Percentiles rank a stretch among this genome's conserved stretches.
phyloP scores from a whole-genome alignment of 2,113 vertebrate genomes.

The Dissostichus mawsoni region DNA sequence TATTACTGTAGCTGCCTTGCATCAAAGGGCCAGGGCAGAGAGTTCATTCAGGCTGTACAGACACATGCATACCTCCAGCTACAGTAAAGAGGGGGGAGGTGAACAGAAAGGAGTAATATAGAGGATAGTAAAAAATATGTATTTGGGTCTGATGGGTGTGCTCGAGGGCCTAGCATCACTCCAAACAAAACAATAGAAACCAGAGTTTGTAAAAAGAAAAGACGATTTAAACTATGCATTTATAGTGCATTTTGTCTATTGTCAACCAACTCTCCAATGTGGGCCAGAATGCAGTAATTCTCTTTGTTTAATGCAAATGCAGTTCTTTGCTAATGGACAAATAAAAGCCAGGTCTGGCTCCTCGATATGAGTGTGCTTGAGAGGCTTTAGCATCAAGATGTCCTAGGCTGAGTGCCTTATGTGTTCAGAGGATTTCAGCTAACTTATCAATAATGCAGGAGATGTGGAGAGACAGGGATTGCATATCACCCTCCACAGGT shows the following conservation, averaged over 20 bases:
- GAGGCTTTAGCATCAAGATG: conserved; percentile 66
- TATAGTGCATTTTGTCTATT: conserved; percentile 8
- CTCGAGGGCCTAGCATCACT: conserved; percentile 80
- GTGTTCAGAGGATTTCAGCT: conserved; percentile 65
- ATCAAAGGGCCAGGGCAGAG: conserved; percentile 16
- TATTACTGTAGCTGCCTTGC: conserved; percentile 56
- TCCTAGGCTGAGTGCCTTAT: conserved; percentile 56
- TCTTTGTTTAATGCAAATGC: conserved; percentile 46
- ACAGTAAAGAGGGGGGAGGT: conserved; percentile 47
- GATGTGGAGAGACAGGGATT: conserved; percentile 70
- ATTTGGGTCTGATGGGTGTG: conserved; percentile 60
- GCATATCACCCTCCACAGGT: conserved; percentile 70
- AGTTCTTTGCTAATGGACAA: conserved; percentile 48
- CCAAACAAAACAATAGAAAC: conserved; percentile 77
- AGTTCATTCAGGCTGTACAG: conserved; percentile 42
- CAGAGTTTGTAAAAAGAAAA: neutral
- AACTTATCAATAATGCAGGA: conserved; percentile 82
- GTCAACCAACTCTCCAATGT: conserved; percentile 19
- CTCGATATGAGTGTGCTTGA: conserved; percentile 57
- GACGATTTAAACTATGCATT: conserved; percentile 12
- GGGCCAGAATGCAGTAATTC: conserved; percentile 46
- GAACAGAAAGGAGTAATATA: conserved; percentile 55
- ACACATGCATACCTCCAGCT: conserved; percentile 62
- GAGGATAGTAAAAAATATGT: conserved; percentile 40
- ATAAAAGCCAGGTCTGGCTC: conserved; percentile 57